phyloP scores from a whole-genome alignment of 2,888 invertebrate genomes.

The Papilio gigon region DNA sequence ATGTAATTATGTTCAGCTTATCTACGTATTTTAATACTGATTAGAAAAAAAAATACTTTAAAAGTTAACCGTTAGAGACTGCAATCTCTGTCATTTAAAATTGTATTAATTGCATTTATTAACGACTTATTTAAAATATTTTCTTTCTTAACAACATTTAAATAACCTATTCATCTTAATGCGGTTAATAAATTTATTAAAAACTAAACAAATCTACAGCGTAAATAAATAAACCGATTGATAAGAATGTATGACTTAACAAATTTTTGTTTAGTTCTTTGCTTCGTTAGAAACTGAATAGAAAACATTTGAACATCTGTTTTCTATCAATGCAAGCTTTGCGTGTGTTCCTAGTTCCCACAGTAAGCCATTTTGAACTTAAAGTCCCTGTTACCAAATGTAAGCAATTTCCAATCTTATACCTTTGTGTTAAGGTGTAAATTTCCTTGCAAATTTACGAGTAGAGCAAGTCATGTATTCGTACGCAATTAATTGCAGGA shows the following conservation, averaged over 20 bases:
- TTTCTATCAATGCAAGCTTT: conserved; percentile 54
- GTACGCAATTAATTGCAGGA: conserved; percentile 67
- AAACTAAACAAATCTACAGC: neutral
- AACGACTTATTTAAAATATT: neutral
- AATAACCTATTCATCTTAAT: neutral
- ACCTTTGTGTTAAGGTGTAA: neutral
- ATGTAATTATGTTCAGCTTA: neutral
- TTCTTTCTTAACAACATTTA: neutral
- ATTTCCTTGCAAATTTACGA: conserved; percentile 3
- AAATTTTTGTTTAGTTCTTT: conserved; percentile 18
- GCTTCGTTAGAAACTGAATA: conserved; percentile 51
- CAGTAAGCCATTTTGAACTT: conserved; percentile 32
- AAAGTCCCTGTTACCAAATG: neutral
- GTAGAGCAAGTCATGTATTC: conserved; percentile 16
- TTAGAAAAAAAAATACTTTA: no score
- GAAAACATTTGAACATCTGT: conserved; percentile 66
- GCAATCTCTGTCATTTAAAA: neutral
- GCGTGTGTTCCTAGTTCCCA: conserved; percentile 44
- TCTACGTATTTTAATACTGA: no score
- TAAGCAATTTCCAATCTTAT: conserved; percentile 20
- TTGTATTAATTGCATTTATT: no score
- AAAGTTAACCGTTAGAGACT: neutral
- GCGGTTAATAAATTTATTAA: neutral
- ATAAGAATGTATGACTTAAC: conserved; percentile 33
- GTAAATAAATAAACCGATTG: conserved; percentile 29